Conservation (phyloP, 1,140 invertebrate genomes). For the Pseudomyrmex cubaensis region DNA sequence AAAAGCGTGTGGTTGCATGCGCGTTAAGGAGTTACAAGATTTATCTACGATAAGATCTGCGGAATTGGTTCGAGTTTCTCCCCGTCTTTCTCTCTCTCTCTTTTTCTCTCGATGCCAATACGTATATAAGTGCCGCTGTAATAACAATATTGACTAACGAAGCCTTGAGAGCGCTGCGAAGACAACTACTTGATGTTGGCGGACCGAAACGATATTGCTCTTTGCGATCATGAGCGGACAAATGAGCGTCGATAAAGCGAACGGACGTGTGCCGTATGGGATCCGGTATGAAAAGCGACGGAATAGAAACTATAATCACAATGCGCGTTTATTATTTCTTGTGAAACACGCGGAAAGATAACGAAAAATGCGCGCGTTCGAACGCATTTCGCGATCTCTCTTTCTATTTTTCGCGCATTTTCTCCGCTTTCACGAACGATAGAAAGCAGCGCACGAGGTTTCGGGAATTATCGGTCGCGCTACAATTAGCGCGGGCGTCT, state of each 20-base stretch:
- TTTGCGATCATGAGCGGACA: not conserved
- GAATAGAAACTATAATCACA: too few relatives aligned
- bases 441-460: too few relatives aligned
- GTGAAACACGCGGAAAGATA: too few relatives aligned
- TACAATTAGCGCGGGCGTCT: not conserved
- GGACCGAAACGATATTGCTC: conserved; percentile 24
- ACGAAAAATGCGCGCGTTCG: too few relatives aligned
- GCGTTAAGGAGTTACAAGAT: conserved; percentile 46
- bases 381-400: too few relatives aligned
- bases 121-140: not conserved
- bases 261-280: too few relatives aligned
- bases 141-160: conserved; percentile 51
- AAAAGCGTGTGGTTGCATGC: not conserved
- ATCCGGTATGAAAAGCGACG: too few relatives aligned
- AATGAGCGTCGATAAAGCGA: not conserved
- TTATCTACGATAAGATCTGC: conserved; percentile 65
- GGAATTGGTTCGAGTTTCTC: conserved; percentile 24
- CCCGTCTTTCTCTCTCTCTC: too few relatives aligned
- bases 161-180: not conserved
- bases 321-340: too few relatives aligned
- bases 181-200: not conserved
- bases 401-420: not conserved
- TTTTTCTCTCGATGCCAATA: not conserved
- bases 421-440: not conserved
- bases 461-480: too few relatives aligned